Percentiles rank a stretch among this genome's conserved stretches.
These are phyloP conservation scores for Leuctra nigra DNA, from an alignment of 2,888 invertebrate species.

Conservation along the genomic window DNA sequence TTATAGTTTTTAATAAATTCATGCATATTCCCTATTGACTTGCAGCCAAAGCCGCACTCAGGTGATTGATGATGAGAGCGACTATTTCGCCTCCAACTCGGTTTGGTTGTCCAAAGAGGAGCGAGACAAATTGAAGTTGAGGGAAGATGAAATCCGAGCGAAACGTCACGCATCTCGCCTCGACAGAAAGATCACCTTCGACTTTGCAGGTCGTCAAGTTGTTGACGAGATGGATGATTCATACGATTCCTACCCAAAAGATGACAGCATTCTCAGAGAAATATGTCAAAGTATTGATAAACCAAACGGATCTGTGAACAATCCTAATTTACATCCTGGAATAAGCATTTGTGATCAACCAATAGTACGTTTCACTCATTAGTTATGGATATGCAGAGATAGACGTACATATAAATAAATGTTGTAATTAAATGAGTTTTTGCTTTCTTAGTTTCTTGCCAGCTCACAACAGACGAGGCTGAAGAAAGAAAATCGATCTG, in stretches of 20 bases:
- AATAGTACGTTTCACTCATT: slow-evolving; percentile 27
- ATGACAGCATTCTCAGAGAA: slow-evolving; percentile 40
- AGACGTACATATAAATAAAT: background rate
- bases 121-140: slow-evolving; percentile 55
- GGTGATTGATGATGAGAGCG: slow-evolving; percentile 90
- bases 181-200: slow-evolving; percentile 64
- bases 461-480: slow-evolving; percentile 31
- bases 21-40: too few relatives aligned
- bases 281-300: slow-evolving; percentile 37
- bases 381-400: background rate
- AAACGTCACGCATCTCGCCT: slow-evolving; percentile 62
- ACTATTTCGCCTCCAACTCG: slow-evolving; percentile 80
- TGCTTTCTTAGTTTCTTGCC: slow-evolving; percentile 36
- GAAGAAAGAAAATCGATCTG: too few relatives aligned
- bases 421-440: background rate
- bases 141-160: slow-evolving; percentile 59
- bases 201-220: slow-evolving; percentile 56
- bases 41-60: slow-evolving; percentile 61
- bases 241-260: slow-evolving; percentile 39
- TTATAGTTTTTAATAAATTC: too few relatives aligned
- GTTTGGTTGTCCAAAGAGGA: slow-evolving; percentile 75
- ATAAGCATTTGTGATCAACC: slow-evolving; percentile 34
- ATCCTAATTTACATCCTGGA: slow-evolving; percentile 30
- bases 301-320: slow-evolving; percentile 29
- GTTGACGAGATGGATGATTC: slow-evolving; percentile 43